Evolutionary conservation across 2,888 invertebrate species (phyloP), one percentile per base, ranked within the genome.

Genomic region (Hypomecis punctinalis): DNA sequence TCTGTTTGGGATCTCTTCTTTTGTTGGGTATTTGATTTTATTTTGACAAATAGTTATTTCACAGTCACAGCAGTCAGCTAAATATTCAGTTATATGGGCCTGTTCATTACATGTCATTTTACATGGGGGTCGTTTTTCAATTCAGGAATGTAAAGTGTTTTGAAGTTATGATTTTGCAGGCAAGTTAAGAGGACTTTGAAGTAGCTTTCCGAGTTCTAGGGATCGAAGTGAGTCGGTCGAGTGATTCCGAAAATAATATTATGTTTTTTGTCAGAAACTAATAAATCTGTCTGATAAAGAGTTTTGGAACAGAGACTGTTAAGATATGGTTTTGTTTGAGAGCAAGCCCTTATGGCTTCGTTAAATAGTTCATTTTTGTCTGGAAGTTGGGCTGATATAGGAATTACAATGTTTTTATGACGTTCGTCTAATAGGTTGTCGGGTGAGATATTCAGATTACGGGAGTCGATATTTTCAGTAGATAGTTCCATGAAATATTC

Each of bases 1-100:
- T n/a, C 80, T 81, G 5, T 8, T 7, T 13, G 45, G 45, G 13
- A 45, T 45, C 13, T 45, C 13, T 6, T 45, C 13, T 8, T 13
- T 45, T n/a, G 7, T n/a, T 47, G 5, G 47, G 47, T 11, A 11
- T 35, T 47, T 47, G 9, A 47, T 47, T 10, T 9, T 23, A 35
- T 47, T 47, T 11, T 47, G 47, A 23, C 47, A 47, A 6, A 45
- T 45, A 6, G 45, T 45, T 6, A 45, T 45, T 45, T 45, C 45
- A 13, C 45, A 45, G 1, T 45, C 7, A 13, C 13, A 45, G 7
- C 13, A 45, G 13, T 45, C 45, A 6, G 45, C 45, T 13, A 45
- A 47, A 10, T 47, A 35, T 35, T 33, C 47, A 5, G 47, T 47
- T 8, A 47, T 47, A 4, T 7, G 47, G 1, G 10, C 33, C 35